These are phyloP conservation scores for Turritopsis rubra DNA, from an alignment of 30 jellyfish, hydroid and myxozoan species.

Conservation along the genomic window DNA sequence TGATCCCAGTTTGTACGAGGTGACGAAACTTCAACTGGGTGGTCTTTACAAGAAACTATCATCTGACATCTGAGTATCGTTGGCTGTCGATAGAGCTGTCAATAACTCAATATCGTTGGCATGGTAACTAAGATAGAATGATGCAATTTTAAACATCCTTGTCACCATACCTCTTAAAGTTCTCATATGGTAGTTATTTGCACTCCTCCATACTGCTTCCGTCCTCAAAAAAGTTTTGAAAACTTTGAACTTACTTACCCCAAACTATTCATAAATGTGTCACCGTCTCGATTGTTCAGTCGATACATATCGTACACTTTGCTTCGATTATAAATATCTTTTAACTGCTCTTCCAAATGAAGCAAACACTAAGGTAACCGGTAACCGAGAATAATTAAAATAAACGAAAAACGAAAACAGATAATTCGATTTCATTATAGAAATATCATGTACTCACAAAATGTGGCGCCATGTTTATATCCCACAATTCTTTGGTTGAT, in stretches of 20 bases:
- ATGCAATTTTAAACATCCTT: too few species aligned
- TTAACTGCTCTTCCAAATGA: conserved; percentile 78
- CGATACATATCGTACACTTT: conserved; percentile 24
- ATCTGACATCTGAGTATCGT: background rate
- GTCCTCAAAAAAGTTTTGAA: background rate
- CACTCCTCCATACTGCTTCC: background rate
- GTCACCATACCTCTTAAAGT: too few species aligned
- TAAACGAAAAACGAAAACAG: background rate
- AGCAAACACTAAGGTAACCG: conserved; percentile 74
- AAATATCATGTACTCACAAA: conserved; percentile 43
- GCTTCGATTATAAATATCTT: conserved; percentile 61
- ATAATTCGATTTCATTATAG: background rate
- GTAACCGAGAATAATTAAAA: background rate
- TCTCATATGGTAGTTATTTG: too few species aligned
- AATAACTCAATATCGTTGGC: conserved; percentile 16
- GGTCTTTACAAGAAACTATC: background rate
- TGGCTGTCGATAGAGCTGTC: background rate
- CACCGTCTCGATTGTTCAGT: background rate
- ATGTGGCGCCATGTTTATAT: conserved; percentile 58
- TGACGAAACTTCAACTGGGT: background rate
- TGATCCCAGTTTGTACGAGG: too few species aligned
- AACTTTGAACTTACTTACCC: background rate
- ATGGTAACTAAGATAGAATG: conserved; percentile 3
- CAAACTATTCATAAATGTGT: conserved; percentile 7
- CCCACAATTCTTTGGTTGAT: conserved; percentile 73